Evolutionary conservation across 2,888 invertebrate species (phyloP).

Genomic region (Hydrotaea diabolus): DNA sequence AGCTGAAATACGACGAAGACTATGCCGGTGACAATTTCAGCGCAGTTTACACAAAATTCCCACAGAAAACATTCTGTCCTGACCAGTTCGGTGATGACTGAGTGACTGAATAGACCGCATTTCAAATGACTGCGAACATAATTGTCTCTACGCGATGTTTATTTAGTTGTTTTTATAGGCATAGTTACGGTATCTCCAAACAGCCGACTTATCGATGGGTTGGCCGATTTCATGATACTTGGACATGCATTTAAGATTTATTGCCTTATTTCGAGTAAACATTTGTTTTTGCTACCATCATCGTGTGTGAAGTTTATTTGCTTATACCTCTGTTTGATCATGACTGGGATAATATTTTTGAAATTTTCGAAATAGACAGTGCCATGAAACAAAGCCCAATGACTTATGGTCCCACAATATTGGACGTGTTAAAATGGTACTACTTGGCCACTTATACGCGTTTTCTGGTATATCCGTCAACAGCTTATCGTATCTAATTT

Average conservation of each 20-base stretch:
- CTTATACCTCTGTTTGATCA: too few species aligned
- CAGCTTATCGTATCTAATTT: too few species aligned
- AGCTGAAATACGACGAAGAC: background rate
- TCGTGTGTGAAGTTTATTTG: background rate
- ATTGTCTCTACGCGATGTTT: background rate
- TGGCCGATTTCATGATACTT: background rate
- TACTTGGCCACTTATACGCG: too few species aligned
- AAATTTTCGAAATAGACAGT: too few species aligned
- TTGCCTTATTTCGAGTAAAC: background rate
- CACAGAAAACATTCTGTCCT: background rate
- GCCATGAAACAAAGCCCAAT: too few species aligned
- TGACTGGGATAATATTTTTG: too few species aligned
- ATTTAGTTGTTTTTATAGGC: background rate
- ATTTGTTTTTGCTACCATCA: background rate
- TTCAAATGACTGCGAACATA: background rate
- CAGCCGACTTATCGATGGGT: background rate
- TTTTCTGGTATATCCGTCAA: too few species aligned
- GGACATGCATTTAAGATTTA: background rate
- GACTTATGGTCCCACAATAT: too few species aligned
- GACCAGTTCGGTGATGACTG: background rate
- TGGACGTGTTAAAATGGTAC: too few species aligned
- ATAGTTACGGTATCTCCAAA: slow-evolving; percentile 17
- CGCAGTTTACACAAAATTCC: slow-evolving; percentile 2
- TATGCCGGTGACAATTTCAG: background rate
- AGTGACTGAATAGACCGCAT: background rate